phyloP scores from a whole-genome alignment of 2,113 vertebrate species.

The Macrotis lagotis region DNA sequence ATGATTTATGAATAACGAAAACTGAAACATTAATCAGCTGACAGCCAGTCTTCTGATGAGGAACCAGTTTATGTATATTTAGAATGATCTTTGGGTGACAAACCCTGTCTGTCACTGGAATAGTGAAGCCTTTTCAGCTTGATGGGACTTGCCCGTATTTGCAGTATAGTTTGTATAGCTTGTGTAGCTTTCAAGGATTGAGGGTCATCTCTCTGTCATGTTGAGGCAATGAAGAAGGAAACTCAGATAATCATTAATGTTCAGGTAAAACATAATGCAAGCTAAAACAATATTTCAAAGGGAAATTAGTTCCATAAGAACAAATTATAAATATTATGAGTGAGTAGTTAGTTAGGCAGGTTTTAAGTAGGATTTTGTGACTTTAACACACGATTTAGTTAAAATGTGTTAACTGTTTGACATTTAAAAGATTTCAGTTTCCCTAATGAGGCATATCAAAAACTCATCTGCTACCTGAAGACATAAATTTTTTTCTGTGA shows the following conservation, averaged over 20 bases:
- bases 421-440: neutral
- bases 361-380: neutral
- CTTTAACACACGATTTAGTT: neutral
- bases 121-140: neutral
- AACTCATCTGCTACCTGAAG: neutral
- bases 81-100: neutral
- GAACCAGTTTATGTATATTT: neutral
- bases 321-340: neutral
- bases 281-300: neutral
- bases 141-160: neutral
- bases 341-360: neutral
- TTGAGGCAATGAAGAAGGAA: neutral
- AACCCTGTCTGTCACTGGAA: neutral
- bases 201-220: neutral
- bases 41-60: neutral
- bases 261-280: neutral
- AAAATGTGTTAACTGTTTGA: neutral
- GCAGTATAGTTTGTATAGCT: too few species aligned
- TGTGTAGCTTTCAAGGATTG: neutral
- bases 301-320: neutral
- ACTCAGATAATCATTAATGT: neutral
- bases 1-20: neutral
- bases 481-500: neutral
- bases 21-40: neutral
- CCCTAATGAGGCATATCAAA: neutral